Base-by-base conservation (phyloP, 1,140 invertebrate species). In the Wiebesia pumilae region DNA sequence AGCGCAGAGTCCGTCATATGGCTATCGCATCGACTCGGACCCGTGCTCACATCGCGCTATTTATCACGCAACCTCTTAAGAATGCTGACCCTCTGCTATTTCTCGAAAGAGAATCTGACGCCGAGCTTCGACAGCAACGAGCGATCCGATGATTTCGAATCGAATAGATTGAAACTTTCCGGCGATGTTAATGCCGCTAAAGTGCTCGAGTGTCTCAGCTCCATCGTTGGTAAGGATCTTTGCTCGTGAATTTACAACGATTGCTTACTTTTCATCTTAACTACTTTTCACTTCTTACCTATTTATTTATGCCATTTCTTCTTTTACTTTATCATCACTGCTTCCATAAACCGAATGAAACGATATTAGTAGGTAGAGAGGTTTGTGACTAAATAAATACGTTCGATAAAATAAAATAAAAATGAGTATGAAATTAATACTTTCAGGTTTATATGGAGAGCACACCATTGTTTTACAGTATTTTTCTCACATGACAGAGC, bases 401-500 rank as follows among this genome's bases (percentile, higher is more conserved):
- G 14, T n/a, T n/a, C n/a, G n/a, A n/a, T n/a, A n/a, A n/a, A n/a
- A n/a, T n/a, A 30, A 77, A 47, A 6, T 30, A 47, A 27, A 3
- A 62, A 4, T 62, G 3, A 47, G 81, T 78, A 80, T 38, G 81
- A 88, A 88, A 84, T 69, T 47, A 30, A 65, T 83, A 80, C 84
- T 94, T 94, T 69, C 91, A 97, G 96, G 95, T 87, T 94, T 99
- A 87, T 99, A 99, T 93, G 98, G 98, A 73, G 98, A 99, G 91
- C 97, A 98, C 90, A 96, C 99, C 75, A 97, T 99, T 88, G 94
- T 99, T 58, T 94, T 98, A 58, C 99, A 99, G 94, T 99, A 99
- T 92, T 95, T 99, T 81, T 97, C 98, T 0, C 98, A 99, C 91
- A 97, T 98, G 92, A 96, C 96, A 24, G 98, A 99, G 90, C 90